Base-by-base conservation (phyloP, 2,888 invertebrate species). In the Phytoseiulus persimilis region DNA sequence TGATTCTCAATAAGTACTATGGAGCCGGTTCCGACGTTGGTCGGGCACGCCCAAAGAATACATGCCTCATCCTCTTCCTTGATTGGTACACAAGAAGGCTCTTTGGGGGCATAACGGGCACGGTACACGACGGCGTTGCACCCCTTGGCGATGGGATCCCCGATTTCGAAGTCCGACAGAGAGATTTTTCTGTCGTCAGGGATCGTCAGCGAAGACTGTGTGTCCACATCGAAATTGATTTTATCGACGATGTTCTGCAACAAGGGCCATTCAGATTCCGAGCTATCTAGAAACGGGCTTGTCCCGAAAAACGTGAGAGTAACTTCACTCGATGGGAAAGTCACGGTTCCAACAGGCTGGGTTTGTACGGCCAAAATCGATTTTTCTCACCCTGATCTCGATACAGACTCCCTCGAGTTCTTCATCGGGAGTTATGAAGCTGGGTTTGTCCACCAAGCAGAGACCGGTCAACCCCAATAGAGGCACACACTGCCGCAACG, bases 101-200 rank as follows among this genome's bases (percentile, higher is more conserved):
- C 65, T 65, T 65, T 65, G 5, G 65, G 65, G 2, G 5, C 65
- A 23, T 11, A 65, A 28, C 65, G 65, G 2, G 95, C 95, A 3
- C 95, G 94, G 92, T 96, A 96, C 0, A 96, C 96, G 45, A 95
- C 96, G 39, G 96, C 96, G 91, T 95, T 95, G 92, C 96, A 95
- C 31, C 96, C 96, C 92, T 96, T 96, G 9, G 95, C 96, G 91
- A 96, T 95, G 0, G 95, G 94, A 83, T 94, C 94, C 0, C 95
- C 96, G 91, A 96, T 94, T 90, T 94, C 94, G 90, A 96, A 93
- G 92, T 95, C 94, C 89, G 94, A 93, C 89, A 95, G 93, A 89
- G 93, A 93, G 14, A 91, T 83, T 32, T 89, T n/a, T n/a, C 18
- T 87, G 23, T 87, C 87, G 5, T n/a, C 87, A 0, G 87, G 87